Base-by-base conservation (phyloP, 2,888 invertebrate genomes). In the Ctenicera cuprea region DNA sequence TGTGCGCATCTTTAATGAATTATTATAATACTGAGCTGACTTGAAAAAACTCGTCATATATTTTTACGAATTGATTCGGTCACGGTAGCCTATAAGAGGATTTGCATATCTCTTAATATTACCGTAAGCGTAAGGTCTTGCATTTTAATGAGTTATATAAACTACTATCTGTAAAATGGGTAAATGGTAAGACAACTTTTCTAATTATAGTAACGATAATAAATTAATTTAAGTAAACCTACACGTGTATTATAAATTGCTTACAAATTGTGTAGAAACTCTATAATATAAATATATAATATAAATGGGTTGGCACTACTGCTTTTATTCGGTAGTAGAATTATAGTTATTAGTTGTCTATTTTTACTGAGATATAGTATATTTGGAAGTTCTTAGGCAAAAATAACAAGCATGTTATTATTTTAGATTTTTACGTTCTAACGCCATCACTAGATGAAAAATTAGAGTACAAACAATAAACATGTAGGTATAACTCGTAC, bases 51-150 rank as follows among this genome's bases (percentile, higher is more conserved):
- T 22, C n/a, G 45, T 26, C 20, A 7, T 30, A 26, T 52, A 52
- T 52, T 52, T 52, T 4, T 52, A 52, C 50, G 50, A 12, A 12
- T 45, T 52, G 52, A 52, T 26, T 52, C 30, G 26, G 52, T 52
- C 30, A 52, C 45, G 45, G 45, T 45, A 45, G 45, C 45, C 18
- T 45, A 52, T 52, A 52, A 52, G 26, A 52, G 30, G 52, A 26
- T 52, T 52, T 52, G 52, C 52, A 52, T 52, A 52, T 52, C 30
- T 52, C 18, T 52, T 30, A 45, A 45, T 52, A 52, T 22, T 30
- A 52, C 52, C 20, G 52, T 52, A 52, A 22, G 20, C 20, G 52
- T 52, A 52, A 22, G 20, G 52, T 30, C 26, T 52, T 52, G 52
- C 52, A 52, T 52, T 52, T 52, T 30, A 52, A 52, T 52, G 52